Percentiles rank a stretch among this genome's conserved stretches.
Evolutionary conservation across 2,113 vertebrate species (phyloP).

Genomic region (Romanogobio albipinnatus): DNA sequence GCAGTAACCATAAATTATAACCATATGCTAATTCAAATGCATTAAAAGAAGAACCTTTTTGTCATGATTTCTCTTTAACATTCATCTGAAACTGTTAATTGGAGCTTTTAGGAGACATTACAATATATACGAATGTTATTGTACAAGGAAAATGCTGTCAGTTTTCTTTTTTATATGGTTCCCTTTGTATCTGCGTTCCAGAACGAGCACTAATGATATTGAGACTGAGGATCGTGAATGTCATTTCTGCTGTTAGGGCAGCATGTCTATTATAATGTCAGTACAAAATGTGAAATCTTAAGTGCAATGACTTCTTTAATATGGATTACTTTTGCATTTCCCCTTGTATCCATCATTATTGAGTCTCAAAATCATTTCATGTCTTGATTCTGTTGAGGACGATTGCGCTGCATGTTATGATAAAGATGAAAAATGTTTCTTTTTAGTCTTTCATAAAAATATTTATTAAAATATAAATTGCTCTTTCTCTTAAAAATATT

Average conservation of each 20-base stretch:
- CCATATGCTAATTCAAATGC: background rate
- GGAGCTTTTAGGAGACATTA: slow-evolving; percentile 7
- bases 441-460: background rate
- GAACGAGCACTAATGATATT: slow-evolving; percentile 28
- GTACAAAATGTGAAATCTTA: slow-evolving; percentile 16
- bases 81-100: background rate
- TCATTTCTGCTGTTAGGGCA: slow-evolving; percentile 16
- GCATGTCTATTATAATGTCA: slow-evolving; percentile 30
- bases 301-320: background rate
- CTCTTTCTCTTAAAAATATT: background rate
- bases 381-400: background rate
- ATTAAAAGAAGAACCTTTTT: background rate
- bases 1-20: background rate
- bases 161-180: slow-evolving; percentile 1
- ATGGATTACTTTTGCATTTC: background rate
- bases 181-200: background rate
- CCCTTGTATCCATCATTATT: background rate
- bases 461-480: background rate
- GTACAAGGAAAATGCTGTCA: background rate
- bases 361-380: background rate
- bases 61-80: background rate
- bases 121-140: background rate
- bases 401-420: background rate
- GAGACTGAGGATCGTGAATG: background rate
- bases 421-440: background rate